These are phyloP conservation scores for Muscicapa striata DNA, from an alignment of 2,797 vertebrate species.

Conservation along the genomic window DNA sequence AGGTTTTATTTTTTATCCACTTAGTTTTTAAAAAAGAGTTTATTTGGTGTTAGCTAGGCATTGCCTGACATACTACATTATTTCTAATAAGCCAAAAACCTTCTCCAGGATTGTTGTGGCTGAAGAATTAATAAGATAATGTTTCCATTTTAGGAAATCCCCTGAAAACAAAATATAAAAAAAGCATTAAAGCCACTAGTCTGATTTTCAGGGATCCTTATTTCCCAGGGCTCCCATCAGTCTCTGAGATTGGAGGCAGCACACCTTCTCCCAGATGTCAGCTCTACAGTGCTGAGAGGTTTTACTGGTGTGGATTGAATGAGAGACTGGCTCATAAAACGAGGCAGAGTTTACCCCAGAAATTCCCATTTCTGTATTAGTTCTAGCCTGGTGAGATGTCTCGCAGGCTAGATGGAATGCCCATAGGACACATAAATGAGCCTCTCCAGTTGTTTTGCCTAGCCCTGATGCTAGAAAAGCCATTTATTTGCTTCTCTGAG, in stretches of 20 bases:
- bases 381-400: not conserved
- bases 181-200: not conserved
- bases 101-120: not conserved
- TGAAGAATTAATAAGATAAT: not conserved
- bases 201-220: not conserved
- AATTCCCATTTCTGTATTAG: not conserved
- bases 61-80: not conserved
- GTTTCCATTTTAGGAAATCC: constrained; percentile 25
- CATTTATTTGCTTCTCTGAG: not conserved
- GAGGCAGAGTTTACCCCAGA: not conserved
- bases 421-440: not conserved
- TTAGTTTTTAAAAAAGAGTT: not conserved
- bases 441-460: not conserved
- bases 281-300: not conserved
- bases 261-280: not conserved
- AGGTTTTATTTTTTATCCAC: not conserved
- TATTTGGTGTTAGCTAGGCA: not conserved
- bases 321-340: not conserved
- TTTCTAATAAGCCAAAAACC: constrained; percentile 15
- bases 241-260: not conserved
- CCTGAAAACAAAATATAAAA: constrained; percentile 18
- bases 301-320: not conserved
- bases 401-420: not conserved
- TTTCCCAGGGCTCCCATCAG: not conserved
- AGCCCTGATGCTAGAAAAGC: not conserved